Percentiles rank a stretch among this genome's conserved stretches.
Conservation (phyloP, 2,113 vertebrate species). For the Pteronura brasiliensis region DNA sequence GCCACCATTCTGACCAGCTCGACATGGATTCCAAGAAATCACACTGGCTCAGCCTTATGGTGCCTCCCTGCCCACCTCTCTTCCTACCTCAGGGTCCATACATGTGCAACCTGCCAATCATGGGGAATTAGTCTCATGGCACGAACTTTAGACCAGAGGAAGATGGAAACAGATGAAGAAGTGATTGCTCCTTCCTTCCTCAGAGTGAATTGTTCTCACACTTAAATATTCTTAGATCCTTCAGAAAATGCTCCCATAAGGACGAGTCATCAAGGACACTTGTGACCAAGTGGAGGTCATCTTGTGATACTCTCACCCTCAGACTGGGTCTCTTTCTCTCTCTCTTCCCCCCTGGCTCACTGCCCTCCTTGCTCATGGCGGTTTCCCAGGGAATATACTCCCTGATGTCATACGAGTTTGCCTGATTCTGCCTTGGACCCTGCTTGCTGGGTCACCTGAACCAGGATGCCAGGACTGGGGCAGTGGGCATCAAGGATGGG, state of each 20-base stretch:
- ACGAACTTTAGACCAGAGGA: not conserved
- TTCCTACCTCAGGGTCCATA: not conserved
- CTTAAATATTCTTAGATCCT: not conserved
- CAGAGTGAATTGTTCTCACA: not conserved
- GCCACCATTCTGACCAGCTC: too few relatives aligned
- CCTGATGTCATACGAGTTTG: too few relatives aligned
- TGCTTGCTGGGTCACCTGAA: not conserved
- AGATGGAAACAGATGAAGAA: not conserved
- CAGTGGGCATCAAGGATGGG: too few relatives aligned
- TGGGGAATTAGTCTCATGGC: not conserved
- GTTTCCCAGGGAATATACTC: not conserved
- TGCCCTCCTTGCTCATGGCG: not conserved
- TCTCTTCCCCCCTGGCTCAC: not conserved
- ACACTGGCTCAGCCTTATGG: accelerated
- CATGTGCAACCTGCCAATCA: not conserved
- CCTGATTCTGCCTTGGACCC: not conserved
- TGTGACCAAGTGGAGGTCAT: not conserved
- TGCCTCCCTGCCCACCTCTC: too few relatives aligned
- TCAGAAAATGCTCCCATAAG: not conserved
- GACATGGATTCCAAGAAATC: not conserved
- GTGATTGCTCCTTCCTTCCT: not conserved
- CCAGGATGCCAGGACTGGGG: not conserved
- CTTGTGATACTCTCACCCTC: too few relatives aligned
- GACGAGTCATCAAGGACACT: not conserved
- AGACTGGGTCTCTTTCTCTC: not conserved